Evolutionary conservation across 2,113 vertebrate genomes (phyloP).

Genomic region (Microtus oregoni): DNA sequence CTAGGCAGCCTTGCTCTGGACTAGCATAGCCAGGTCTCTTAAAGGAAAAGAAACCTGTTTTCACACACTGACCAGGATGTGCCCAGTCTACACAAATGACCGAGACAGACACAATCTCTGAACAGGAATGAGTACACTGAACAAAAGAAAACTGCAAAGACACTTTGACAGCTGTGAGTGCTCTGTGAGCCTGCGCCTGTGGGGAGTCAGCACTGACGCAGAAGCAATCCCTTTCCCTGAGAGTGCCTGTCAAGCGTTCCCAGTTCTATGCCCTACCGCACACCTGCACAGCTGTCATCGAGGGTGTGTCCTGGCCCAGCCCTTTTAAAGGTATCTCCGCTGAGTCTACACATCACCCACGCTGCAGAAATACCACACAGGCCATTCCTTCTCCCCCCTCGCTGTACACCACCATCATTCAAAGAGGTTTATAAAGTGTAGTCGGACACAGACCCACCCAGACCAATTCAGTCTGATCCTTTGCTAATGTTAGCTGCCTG

Average conservation of each 20-base stretch:
- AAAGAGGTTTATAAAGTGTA: background rate
- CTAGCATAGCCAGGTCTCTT: background rate
- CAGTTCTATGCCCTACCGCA: background rate
- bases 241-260: background rate
- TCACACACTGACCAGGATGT: background rate
- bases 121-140: conserved; percentile 10
- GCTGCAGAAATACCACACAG: background rate
- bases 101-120: conserved; percentile 8
- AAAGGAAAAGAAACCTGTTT: background rate
- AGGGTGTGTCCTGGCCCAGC: background rate
- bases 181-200: background rate
- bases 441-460: background rate
- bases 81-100: background rate
- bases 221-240: background rate
- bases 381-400: background rate
- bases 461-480: conserved; percentile 17
- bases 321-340: background rate
- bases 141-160: conserved; percentile 7
- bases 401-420: background rate
- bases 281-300: background rate
- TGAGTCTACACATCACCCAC: background rate
- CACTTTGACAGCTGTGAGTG: background rate
- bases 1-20: background rate
- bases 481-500: no score
- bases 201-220: background rate